A percentile compares a stretch with the other conserved stretches of the same genome.
These are phyloP conservation scores for Pyrocephalus nanus DNA, from an alignment of 2,797 vertebrate genomes.

Conservation along the genomic window DNA sequence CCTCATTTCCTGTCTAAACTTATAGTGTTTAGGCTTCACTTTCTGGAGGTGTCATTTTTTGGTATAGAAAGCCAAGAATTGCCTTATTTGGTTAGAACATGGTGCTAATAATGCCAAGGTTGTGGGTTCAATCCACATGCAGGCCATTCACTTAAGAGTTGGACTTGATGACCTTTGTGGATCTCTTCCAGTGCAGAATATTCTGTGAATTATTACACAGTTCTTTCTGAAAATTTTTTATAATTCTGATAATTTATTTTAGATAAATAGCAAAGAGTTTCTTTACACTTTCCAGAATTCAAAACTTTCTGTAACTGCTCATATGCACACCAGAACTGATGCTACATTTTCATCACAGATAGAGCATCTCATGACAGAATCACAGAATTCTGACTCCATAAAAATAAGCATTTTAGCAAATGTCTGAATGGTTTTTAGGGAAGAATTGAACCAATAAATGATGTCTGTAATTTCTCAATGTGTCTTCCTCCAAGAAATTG, in stretches of 20 bases:
- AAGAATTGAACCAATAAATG: not conserved
- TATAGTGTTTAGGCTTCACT: accelerated
- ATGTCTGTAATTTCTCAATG: not conserved
- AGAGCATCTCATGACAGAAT: not conserved
- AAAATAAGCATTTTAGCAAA: not conserved
- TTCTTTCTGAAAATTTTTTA: not conserved
- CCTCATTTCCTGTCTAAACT: not conserved
- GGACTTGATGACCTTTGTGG: not conserved
- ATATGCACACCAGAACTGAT: not conserved
- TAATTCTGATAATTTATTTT: not conserved
- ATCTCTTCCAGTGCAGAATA: not conserved
- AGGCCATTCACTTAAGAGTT: not conserved
- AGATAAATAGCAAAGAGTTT: not conserved
- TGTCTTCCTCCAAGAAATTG: not conserved
- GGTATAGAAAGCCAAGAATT: not conserved
- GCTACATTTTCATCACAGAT: not conserved
- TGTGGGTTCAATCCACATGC: not conserved
- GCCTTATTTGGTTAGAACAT: not conserved
- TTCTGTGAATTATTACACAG: not conserved
- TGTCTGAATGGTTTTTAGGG: not conserved
- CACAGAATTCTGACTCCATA: not conserved
- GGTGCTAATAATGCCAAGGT: not conserved
- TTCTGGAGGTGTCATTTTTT: not conserved
- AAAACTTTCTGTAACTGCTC: not conserved
- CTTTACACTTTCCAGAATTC: not conserved